Evolutionary conservation across 1,140 invertebrate genomes (phyloP), one percentile per base, ranked within the genome.

Genomic region (Heliconius hewitsoni): DNA sequence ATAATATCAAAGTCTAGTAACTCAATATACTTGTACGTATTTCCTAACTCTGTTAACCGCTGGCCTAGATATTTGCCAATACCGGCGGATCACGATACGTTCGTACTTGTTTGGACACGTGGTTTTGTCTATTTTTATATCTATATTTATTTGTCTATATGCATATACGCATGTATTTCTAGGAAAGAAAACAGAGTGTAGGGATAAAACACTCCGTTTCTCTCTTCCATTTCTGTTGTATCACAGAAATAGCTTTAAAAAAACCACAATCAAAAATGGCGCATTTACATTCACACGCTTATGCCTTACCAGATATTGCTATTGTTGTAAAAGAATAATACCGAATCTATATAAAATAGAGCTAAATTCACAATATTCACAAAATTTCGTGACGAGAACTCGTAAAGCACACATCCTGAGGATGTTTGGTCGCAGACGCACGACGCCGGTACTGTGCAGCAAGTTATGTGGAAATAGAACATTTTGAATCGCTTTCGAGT

Each of bases 381-480:
- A 8, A 66, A 66, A 66, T 66, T 66, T 66, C 60, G 60, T 27
- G 19, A 27, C 11, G 60, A 66, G 60, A 66, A 30, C 23, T 27
- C 60, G 60, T 66, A 66, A 30, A 66, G 60, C 60, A 66, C 23
- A 66, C 60, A 66, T 66, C 60, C 60, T 66, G 60, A 66, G 60
- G 60, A 66, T 66, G 60, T 66, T 66, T 66, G 60, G 60, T 23
- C 55, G 55, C 30, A 66, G 57, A 66, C 23, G 57, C 30, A 66
- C 23, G 60, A 66, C 60, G 60, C 23, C n/a, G 23, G 27, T 13
- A 13, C 27, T 27, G 27, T 66, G 60, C 19, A 60, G n/a, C n/a
- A 30, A 66, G 3, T 27, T 66, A 16, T 13, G 60, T 66, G 60
- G 60, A 66, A 66, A 50, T 76, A 76, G 37, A 81, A 42, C 30